Evolutionary conservation across 2,888 invertebrate genomes (phyloP).

Genomic region (Taenaris catops): DNA sequence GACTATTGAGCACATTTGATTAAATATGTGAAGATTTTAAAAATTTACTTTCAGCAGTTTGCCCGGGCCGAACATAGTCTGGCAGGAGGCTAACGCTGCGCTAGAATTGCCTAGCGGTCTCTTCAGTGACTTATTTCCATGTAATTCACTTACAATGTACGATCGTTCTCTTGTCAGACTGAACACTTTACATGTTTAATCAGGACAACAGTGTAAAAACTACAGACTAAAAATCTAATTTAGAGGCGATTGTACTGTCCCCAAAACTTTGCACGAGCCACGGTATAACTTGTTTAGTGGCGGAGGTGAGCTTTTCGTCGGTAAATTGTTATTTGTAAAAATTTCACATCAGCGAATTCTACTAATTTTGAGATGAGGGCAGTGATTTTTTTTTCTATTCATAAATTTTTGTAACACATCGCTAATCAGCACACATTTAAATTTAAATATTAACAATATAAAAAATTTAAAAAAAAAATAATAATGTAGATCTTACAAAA

Average conservation of each 20-base stretch:
- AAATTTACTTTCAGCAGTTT: too few relatives aligned
- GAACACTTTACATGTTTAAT: too few relatives aligned
- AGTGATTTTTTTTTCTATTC: constrained; percentile 35
- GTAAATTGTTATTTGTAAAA: constrained; percentile 42
- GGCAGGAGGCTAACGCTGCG: too few relatives aligned
- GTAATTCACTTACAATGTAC: too few relatives aligned
- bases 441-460: constrained; percentile 32
- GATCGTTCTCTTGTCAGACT: too few relatives aligned
- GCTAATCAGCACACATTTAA: constrained; percentile 57
- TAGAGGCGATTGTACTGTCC: constrained; percentile 23
- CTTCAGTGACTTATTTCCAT: too few relatives aligned
- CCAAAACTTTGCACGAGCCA: constrained; percentile 44
- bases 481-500: constrained; percentile 39
- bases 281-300: constrained; percentile 45
- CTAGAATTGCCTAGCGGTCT: too few relatives aligned
- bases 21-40: too few relatives aligned
- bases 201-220: too few relatives aligned
- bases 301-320: constrained; percentile 51
- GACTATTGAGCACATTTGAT: too few relatives aligned
- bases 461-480: constrained; percentile 29
- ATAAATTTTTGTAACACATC: constrained; percentile 49
- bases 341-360: constrained; percentile 39
- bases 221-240: too few relatives aligned
- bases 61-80: too few relatives aligned
- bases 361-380: constrained; percentile 49